Base-by-base conservation (phyloP, 2,797 vertebrate species). In the Oreochromis grahami region DNA sequence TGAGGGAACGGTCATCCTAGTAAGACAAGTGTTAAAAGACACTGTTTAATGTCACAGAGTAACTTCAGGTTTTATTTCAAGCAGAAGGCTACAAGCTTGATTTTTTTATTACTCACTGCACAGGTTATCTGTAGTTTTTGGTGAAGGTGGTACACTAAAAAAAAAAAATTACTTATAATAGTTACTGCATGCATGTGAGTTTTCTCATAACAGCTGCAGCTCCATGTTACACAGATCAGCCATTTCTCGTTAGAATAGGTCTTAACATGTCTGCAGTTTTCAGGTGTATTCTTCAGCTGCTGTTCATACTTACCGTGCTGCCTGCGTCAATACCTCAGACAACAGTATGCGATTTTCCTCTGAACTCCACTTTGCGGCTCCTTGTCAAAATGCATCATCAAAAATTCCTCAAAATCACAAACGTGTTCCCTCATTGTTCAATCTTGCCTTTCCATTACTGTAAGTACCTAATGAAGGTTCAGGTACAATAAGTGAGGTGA, bases 1-100 rank as follows among this genome's bases (percentile, higher is more conserved):
- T 99, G 85, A 99, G 97, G 4, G 99, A 99, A 50, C 98, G 98
- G 93, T 99, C 99, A 4, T 99, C 99, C 99, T 99, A 92, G 60
- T 45, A 5, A 79, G 26, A 93, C 72, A 43, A 87, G 5, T 24
- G 1, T 50, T 32, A 74, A 50, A 13, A 48, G n/a, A 72, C 5
- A 48, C 9, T 10, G n/a, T 26, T 7, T 8, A 51, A 53, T 0
- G 26, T 21, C 41, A 78, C 17, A 48, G 24, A 74, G 26, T 74
- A 50, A 34, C 45, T 50, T 74, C 17, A 0, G 45, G 70, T 50
- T n/a, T 50, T 74, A 19, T 74, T 50, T 74, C 26, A 50, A 72
- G 8, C 15, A 50, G 26, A 74, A 0, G 10, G 26, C 43, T 19
- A 32, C 4, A 19, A 13, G 70, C 4, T 50, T 2, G 26, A 50